These are phyloP conservation scores for Ellobium chinense DNA, from an alignment of 2,888 invertebrate genomes.

Conservation along the genomic window DNA sequence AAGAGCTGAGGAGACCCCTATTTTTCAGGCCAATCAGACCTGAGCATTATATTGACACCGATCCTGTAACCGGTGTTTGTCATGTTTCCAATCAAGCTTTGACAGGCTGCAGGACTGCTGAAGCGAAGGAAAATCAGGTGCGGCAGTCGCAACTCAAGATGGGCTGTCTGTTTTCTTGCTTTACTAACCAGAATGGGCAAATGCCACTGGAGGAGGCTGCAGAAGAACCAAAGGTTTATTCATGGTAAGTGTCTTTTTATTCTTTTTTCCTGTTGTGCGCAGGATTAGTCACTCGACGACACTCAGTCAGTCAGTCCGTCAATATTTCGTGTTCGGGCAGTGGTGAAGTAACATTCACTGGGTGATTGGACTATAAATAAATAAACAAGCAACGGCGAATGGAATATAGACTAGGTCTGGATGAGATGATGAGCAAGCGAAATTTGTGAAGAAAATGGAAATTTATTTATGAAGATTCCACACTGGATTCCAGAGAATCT, in stretches of 20 bases:
- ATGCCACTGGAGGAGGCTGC: conserved; percentile 50
- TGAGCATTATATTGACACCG: not conserved
- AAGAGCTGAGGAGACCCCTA: no score
- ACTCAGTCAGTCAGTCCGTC: not conserved
- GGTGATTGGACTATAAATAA: no score
- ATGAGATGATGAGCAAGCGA: no score
- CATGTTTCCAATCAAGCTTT: conserved; percentile 47
- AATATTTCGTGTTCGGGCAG: not conserved
- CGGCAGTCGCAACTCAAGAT: conserved; percentile 16
- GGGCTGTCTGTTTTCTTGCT: conserved; percentile 57
- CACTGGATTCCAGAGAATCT: no score
- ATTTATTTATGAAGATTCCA: no score
- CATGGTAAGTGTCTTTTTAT: conserved; percentile 50
- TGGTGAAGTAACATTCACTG: no score
- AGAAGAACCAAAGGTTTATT: conserved; percentile 54
- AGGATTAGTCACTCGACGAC: not conserved
- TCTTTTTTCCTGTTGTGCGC: not conserved
- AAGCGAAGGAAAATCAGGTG: not conserved
- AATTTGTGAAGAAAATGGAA: no score
- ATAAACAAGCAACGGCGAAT: no score
- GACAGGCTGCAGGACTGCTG: conserved; percentile 16
- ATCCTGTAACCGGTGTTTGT: not conserved
- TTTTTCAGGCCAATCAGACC: no score
- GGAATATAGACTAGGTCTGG: no score
- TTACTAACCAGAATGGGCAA: conserved; percentile 44